These are phyloP conservation scores for Brachyalestes nurse DNA, from an alignment of 2,797 vertebrate genomes.

Conservation along the genomic window DNA sequence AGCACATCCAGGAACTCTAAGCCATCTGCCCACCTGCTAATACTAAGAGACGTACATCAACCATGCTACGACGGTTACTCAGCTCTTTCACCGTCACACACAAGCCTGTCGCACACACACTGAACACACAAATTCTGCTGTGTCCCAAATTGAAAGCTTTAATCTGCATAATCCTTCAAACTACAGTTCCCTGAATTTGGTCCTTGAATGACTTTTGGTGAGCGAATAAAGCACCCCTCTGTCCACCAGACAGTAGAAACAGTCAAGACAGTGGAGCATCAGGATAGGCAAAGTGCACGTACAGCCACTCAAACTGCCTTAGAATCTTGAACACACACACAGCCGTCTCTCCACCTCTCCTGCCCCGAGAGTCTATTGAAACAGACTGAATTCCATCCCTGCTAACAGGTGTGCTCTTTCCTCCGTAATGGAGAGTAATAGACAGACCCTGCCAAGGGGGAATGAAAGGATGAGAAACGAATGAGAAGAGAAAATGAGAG, in stretches of 20 bases:
- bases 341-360: conserved; percentile 18
- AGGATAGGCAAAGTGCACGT: conserved; percentile 25
- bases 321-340: conserved; percentile 54
- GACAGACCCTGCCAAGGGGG: conserved; percentile 20
- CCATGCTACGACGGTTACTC: neutral
- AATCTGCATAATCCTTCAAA: conserved; percentile 59
- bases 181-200: conserved; percentile 18
- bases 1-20: conserved; percentile 10
- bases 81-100: conserved; percentile 3
- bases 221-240: neutral
- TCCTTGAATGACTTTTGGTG: conserved; percentile 24
- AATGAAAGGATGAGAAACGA: conserved; percentile 16
- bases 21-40: conserved; percentile 9
- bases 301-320: conserved; percentile 20
- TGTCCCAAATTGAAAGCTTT: conserved; percentile 37
- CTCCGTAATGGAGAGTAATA: conserved; percentile 53
- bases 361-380: conserved; percentile 18
- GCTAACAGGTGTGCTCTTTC: conserved; percentile 29
- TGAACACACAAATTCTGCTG: conserved; percentile 8
- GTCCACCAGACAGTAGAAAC: conserved; percentile 6
- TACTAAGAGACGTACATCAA: conserved; percentile 12
- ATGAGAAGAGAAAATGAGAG: conserved; percentile 30
- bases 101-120: neutral
- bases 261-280: conserved; percentile 4
- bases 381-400: conserved; percentile 36